Conservation (phyloP, 2,797 vertebrate species). For the Helicolenus hilgendorfi region DNA sequence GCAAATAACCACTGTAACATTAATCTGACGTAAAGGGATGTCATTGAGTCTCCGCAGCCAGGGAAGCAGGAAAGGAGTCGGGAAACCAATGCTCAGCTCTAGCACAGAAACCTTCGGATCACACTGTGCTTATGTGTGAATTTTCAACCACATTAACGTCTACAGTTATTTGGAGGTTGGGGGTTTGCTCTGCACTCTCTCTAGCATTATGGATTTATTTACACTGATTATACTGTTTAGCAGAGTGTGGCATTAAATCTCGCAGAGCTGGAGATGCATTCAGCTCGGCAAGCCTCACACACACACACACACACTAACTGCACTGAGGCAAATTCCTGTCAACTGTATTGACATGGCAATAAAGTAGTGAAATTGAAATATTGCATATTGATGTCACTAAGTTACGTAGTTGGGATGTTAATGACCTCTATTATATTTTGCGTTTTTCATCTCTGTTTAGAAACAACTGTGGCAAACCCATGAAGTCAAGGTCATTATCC, state of each 20-base stretch:
- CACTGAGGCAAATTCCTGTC: no score
- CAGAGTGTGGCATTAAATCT: constrained; percentile 43
- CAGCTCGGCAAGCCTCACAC: constrained; percentile 8
- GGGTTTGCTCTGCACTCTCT: not conserved
- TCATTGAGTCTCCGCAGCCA: constrained; percentile 55
- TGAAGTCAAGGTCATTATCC: constrained; percentile 27
- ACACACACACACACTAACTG: not conserved
- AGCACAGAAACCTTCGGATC: constrained; percentile 41
- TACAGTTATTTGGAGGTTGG: constrained; percentile 28
- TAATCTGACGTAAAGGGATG: constrained; percentile 73
- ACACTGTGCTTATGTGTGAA: constrained; percentile 11
- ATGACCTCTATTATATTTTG: constrained; percentile 27
- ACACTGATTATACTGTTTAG: constrained; percentile 69
- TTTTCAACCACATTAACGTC: constrained; percentile 10
- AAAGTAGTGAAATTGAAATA: not conserved
- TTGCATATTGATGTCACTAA: constrained; percentile 24
- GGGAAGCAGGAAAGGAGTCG: constrained; percentile 39
- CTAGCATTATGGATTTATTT: constrained; percentile 57
- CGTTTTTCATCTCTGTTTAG: constrained; percentile 4
- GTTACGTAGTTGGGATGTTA: constrained; percentile 6
- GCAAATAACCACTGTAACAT: constrained; percentile 72
- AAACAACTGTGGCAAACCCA: constrained; percentile 22
- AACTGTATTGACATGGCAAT: not conserved
- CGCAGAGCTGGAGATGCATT: constrained; percentile 7
- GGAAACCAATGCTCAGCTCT: constrained; percentile 54